phyloP scores from a whole-genome alignment of 2,888 invertebrate species.

The Digitonthophagus gazella region DNA sequence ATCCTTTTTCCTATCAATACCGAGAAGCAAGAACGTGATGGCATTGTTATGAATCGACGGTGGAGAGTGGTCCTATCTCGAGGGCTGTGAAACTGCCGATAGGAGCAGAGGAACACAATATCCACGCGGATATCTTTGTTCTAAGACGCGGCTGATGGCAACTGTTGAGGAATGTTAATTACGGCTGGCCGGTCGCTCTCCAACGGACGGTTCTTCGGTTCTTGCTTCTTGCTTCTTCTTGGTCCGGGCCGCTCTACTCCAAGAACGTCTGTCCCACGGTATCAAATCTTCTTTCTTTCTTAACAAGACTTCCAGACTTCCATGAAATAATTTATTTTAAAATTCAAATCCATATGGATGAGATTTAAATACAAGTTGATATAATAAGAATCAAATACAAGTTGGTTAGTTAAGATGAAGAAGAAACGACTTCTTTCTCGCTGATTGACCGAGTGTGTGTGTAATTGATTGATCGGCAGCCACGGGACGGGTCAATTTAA shows the following conservation, averaged over 20 bases:
- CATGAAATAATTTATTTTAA: neutral
- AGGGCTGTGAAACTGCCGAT: constrained; percentile 35
- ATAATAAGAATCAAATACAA: no score
- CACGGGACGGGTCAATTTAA: constrained; percentile 5
- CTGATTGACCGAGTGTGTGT: neutral
- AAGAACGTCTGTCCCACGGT: neutral
- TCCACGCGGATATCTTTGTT: constrained; percentile 47
- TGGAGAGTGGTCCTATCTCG: constrained; percentile 12
- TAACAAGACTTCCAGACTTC: neutral
- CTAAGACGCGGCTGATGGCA: constrained; percentile 49
- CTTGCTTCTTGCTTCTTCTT: neutral
- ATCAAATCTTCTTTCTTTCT: neutral
- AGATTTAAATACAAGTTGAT: no score
- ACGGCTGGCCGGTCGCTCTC: constrained; percentile 39
- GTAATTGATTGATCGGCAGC: constrained; percentile 12
- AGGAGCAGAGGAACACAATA: constrained; percentile 37
- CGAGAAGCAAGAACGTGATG: neutral
- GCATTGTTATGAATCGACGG: neutral
- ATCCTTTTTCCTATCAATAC: no score
- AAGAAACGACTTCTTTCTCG: neutral
- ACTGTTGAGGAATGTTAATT: constrained; percentile 50
- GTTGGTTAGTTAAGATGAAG: no score
- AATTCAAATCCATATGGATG: no score
- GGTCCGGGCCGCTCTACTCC: neutral
- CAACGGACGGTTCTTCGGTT: neutral